Evolutionary conservation across 1,140 invertebrate genomes (phyloP), one percentile per base, ranked within the genome.

Genomic region (Liolophura sinensis): DNA sequence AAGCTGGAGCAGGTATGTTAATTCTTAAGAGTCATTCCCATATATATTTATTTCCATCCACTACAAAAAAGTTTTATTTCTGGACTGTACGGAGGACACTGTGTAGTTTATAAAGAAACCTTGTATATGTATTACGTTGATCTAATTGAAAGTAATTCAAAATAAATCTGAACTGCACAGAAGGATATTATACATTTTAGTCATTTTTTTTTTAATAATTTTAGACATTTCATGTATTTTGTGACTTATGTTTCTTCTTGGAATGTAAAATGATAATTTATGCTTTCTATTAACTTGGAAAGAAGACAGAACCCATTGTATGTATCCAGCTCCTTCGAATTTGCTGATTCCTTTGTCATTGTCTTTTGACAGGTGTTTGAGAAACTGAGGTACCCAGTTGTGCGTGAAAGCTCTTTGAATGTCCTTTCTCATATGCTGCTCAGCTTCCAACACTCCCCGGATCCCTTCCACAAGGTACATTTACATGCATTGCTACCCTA

Each of bases 381-480:
- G 46, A 80, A 76, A 65, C 55, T 82, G 16, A 52, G 72, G 15
- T 79, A 72, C 59, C 51, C 67, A 12, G 63, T 65, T 14, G 72
- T 81, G 1, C 60, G 78, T 22, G 68, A 76, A 27, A 72, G 72
- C 27, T 71, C 72, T 15, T 70, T 82, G 25, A 75, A 74, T 52
- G 74, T 82, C 16, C 55, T 82, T 20, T 70, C 65, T 25, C 73
- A 81, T 52, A 75, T 84, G 74, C 63, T 82, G 51, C 72, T 82
- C 1, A 80, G 76, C 27, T 81, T 74, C 63, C 82, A 83, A 65
- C 77, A 81, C 65, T 80, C 76, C 51, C 80, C 82, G 12, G 71
- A 74, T 14, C 77, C 80, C 0, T 82, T 84, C 56, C 82, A 84
- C 58, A 82, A 82, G 78, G 80, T 83, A 71, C 61, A 63, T 60